Conservation (phyloP, 64 coral and sea anemone genomes). For the Acropora yongei region DNA sequence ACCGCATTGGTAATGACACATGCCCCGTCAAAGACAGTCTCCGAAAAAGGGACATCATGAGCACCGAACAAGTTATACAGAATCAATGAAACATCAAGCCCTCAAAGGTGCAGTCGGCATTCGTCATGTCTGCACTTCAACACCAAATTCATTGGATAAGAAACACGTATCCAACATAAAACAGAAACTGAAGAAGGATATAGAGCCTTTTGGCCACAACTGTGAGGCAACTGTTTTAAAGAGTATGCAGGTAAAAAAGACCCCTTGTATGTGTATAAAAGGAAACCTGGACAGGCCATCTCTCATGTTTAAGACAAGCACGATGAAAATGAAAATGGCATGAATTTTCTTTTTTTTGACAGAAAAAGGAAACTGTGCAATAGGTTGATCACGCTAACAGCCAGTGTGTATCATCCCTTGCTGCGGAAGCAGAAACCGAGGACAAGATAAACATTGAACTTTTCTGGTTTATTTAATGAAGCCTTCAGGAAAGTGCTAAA, state of each 20-base stretch:
- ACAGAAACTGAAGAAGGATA: conserved; percentile 44
- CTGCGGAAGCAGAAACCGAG: conserved; percentile 36
- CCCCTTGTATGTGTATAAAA: conserved; percentile 47
- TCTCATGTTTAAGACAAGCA: conserved; percentile 49
- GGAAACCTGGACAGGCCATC: conserved; percentile 46
- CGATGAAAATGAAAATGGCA: conserved; percentile 27
- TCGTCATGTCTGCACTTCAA: conserved; percentile 18
- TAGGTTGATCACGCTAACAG: conserved; percentile 54
- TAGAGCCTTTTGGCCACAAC: conserved; percentile 47
- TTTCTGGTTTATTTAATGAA: no score
- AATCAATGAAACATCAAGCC: conserved; percentile 49
- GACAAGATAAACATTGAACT: conserved; percentile 14
- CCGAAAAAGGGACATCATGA: conserved; percentile 22
- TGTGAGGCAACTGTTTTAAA: conserved; percentile 45
- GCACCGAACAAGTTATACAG: conserved; percentile 17
- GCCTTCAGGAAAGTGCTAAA: background rate
- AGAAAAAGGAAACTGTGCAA: conserved; percentile 26
- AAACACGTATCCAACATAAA: conserved; percentile 39
- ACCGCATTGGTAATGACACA: conserved; percentile 45
- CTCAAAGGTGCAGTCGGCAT: conserved; percentile 28
- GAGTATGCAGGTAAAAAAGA: conserved; percentile 52
- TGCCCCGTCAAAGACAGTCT: conserved; percentile 21
- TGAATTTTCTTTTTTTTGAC: conserved; percentile 53
- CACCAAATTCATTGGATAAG: conserved; percentile 21
- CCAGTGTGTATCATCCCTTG: conserved; percentile 56